These are phyloP conservation scores for Ostrea edulis DNA, from an alignment of 1,140 invertebrate genomes.

Conservation along the genomic window DNA sequence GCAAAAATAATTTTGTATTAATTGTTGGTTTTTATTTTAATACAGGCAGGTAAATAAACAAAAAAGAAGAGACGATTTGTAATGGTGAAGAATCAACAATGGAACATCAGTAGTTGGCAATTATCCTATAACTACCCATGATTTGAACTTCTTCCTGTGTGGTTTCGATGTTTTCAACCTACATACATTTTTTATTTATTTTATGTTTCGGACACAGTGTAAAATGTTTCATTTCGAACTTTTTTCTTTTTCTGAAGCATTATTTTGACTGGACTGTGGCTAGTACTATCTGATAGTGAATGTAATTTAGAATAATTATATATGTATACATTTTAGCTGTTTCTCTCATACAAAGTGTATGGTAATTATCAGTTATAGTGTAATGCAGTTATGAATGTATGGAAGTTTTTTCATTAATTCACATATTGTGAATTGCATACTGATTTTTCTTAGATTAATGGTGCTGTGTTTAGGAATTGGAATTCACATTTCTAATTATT, in stretches of 20 bases:
- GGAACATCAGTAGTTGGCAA: constrained; percentile 17
- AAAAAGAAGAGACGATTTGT: background rate
- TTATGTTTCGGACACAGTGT: constrained; percentile 18
- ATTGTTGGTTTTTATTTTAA: background rate
- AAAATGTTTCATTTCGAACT: constrained; percentile 38
- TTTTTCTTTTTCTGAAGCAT: constrained; percentile 29
- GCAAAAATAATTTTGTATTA: background rate
- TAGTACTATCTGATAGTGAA: background rate
- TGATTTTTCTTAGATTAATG: background rate
- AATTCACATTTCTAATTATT: background rate
- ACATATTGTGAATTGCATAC: constrained; percentile 33
- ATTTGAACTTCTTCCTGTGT: constrained; percentile 25
- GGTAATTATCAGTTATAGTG: background rate
- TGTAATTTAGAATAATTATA: constrained; percentile 27
- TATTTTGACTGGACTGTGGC: constrained; percentile 31
- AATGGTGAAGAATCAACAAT: background rate
- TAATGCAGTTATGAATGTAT: constrained; percentile 30
- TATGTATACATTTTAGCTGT: constrained; percentile 20
- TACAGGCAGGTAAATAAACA: constrained; percentile 15
- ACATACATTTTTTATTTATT: background rate
- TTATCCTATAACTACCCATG: constrained; percentile 8
- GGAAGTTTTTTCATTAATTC: constrained; percentile 25
- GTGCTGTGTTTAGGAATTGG: background rate
- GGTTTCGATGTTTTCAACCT: constrained; percentile 22
- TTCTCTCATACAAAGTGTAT: constrained; percentile 21